A percentile compares a stretch with the other conserved stretches of the same genome.
These are phyloP conservation scores for Sarcophaga carnaria DNA, from an alignment of 2,888 invertebrate species.

Conservation along the genomic window DNA sequence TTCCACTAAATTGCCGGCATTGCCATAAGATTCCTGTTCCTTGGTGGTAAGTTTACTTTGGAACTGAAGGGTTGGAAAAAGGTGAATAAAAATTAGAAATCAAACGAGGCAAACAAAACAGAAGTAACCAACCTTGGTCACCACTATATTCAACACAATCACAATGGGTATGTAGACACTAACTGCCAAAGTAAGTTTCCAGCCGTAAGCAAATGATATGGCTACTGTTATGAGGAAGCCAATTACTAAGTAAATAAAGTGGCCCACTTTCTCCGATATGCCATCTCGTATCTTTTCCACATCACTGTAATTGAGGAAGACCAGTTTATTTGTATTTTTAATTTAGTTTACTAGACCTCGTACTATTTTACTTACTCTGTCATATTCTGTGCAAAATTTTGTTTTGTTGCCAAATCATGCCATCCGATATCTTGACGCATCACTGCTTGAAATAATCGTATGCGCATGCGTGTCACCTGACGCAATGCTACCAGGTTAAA, in stretches of 20 bases:
- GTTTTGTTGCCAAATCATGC: constrained; percentile 88
- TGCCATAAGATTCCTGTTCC: constrained; percentile 88
- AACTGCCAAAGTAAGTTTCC: constrained; percentile 92
- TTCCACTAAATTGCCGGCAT: constrained; percentile 89
- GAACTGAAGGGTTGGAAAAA: constrained; percentile 80
- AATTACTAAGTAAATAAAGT: constrained; percentile 85
- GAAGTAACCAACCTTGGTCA: constrained; percentile 85
- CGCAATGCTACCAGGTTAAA: constrained; percentile 86
- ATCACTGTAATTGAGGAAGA: constrained; percentile 83
- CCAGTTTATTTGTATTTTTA: too few relatives aligned
- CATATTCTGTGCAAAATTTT: constrained; percentile 89
- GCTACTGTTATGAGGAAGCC: constrained; percentile 84
- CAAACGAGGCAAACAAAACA: constrained; percentile 71
- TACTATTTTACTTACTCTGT: constrained; percentile 86
- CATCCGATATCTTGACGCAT: constrained; percentile 88
- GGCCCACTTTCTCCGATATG: constrained; percentile 91
- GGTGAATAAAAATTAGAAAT: background rate
- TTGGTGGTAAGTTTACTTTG: constrained; percentile 86
- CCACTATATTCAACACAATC: constrained; percentile 88
- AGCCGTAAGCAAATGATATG: constrained; percentile 91
- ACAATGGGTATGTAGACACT: constrained; percentile 90
- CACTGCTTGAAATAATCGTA: constrained; percentile 85
- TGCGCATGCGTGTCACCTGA: constrained; percentile 85
- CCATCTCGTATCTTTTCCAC: constrained; percentile 91
- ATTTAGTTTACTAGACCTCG: too few relatives aligned